Conservation (phyloP, 2,113 vertebrate species). For the Polypterus bichir region DNA sequence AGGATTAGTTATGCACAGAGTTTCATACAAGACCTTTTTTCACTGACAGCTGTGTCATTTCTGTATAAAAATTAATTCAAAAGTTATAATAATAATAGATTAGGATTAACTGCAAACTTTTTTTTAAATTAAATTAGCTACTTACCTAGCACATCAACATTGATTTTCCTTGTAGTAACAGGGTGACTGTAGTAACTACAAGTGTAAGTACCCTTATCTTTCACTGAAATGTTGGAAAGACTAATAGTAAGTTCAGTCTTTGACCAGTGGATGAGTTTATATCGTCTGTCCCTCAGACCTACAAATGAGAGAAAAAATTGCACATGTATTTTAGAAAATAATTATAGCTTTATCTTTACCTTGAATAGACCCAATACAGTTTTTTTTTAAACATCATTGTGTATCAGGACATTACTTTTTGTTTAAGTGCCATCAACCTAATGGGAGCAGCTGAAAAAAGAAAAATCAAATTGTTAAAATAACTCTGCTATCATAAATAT, state of each 20-base stretch:
- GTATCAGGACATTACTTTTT: no score
- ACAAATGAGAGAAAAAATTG: slow-evolving; percentile 9
- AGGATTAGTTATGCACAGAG: neutral
- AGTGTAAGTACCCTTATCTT: slow-evolving; percentile 44
- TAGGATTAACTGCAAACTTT: neutral
- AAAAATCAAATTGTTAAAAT: no score
- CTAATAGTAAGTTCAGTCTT: slow-evolving; percentile 28
- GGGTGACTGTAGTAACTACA: slow-evolving; percentile 29
- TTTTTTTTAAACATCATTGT: no score
- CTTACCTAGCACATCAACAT: slow-evolving; percentile 49
- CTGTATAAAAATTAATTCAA: neutral
- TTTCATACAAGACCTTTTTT: neutral
- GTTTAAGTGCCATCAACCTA: no score
- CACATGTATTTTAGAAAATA: neutral
- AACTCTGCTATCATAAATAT: no score
- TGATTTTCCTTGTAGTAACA: slow-evolving; percentile 19
- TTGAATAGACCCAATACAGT: no score
- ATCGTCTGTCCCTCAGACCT: slow-evolving; percentile 36
- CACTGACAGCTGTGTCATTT: neutral
- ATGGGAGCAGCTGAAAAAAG: no score
- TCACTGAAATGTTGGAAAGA: slow-evolving; percentile 34
- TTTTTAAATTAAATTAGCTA: neutral
- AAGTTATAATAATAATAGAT: neutral
- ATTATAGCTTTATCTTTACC: neutral
- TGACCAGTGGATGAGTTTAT: slow-evolving; percentile 27